Evolutionary conservation across 2,113 vertebrate genomes (phyloP), one percentile per base, ranked within the genome.

Genomic region (Malurus elegans): DNA sequence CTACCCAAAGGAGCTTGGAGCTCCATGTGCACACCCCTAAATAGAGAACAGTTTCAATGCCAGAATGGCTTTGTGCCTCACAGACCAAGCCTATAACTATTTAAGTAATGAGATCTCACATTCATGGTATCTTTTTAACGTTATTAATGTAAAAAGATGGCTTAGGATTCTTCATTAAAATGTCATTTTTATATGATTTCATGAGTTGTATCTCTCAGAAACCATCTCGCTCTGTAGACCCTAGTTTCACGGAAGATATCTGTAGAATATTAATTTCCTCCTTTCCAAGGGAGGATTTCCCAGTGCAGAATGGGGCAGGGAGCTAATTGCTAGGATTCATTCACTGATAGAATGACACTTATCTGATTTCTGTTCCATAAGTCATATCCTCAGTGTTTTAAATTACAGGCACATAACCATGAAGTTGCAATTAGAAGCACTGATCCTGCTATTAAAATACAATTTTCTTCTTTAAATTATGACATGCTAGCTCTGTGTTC

Each of bases 371-470:
- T 83, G 28, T 87, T 95, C 80, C 53, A 8, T 73, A 67, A 93
- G 48, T 94, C 80, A 84, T 60, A 89, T 90, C 72, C 60, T 79
- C 71, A 38, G 51, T 79, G 71, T 61, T 96, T 91, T 72, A 95
- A 95, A 95, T 96, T 90, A 71, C 79, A 88, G 67, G 75, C 94
- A 93, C 60, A 94, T 70, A 92, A 83, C 90, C 71, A 36, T 80
- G 79, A 83, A 86, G 74, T 64, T 92, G 65, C 90, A 97, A 96
- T 96, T 93, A 93, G 56, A 86, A 80, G 48, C 2, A 8, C 71
- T 74, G 90, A 93, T 96, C 74, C 93, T 83, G 54, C 71, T 80
- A 73, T 96, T 96, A 94, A 96, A 96, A 70, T 56, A 90, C 75
- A 25, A 76, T 96, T 93, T 95, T 91, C 61, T 64, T 91, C 71